Conservation (phyloP, 2,888 invertebrate genomes). For the Crioceris asparagi region DNA sequence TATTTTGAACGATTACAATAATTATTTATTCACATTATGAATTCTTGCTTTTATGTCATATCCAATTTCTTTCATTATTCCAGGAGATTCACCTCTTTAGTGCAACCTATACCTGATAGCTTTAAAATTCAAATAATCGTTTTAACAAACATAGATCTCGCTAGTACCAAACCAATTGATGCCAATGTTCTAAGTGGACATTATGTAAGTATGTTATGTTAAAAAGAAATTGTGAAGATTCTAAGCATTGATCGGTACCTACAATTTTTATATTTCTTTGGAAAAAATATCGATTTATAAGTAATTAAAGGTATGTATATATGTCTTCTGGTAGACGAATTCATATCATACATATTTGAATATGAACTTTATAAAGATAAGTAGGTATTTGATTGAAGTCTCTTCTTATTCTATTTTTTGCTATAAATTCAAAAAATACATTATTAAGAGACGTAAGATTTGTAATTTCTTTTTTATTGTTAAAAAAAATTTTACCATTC, state of each 20-base stretch:
- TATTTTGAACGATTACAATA: neutral
- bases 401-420: neutral
- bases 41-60: neutral
- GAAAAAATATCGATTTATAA: too few species aligned
- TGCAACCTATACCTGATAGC: constrained; percentile 26
- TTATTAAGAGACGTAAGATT: too few species aligned
- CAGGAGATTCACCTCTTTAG: constrained; percentile 23
- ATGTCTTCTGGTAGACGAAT: too few species aligned
- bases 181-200: constrained; percentile 26
- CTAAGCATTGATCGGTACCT: too few species aligned
- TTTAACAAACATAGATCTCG: constrained; percentile 20
- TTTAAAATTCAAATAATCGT: constrained; percentile 28
- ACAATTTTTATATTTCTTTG: too few species aligned
- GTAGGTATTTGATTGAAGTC: too few species aligned
- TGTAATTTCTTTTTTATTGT: constrained; percentile 6
- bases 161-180: constrained; percentile 23
- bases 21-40: too few species aligned
- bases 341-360: too few species aligned
- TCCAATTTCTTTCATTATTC: constrained; percentile 12
- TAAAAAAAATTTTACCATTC: too few species aligned
- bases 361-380: too few species aligned
- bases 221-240: too few species aligned
- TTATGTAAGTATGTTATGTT: constrained; percentile 32
- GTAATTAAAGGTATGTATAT: too few species aligned
- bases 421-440: neutral